Percentiles rank a stretch among this genome's conserved stretches.
Conservation (phyloP, 2,888 invertebrate genomes). For the Drosophila birchii region DNA sequence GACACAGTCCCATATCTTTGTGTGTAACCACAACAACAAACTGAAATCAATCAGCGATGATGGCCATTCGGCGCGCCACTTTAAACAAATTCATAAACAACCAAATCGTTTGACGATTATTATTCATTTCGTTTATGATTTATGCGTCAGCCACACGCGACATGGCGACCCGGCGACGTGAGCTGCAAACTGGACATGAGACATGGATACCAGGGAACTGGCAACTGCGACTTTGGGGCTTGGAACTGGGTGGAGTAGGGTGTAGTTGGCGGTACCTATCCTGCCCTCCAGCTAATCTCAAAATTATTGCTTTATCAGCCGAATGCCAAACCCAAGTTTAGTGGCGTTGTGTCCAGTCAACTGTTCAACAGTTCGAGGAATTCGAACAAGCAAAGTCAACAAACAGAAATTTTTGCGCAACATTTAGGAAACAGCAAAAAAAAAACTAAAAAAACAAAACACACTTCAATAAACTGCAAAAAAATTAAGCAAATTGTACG, state of each 20-base stretch:
- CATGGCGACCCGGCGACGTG: constrained; percentile 50
- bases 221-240: constrained; percentile 1
- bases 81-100: constrained; percentile 80
- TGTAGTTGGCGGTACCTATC: constrained; percentile 4
- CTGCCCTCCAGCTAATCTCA: constrained; percentile 29
- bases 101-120: constrained; percentile 75
- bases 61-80: constrained; percentile 69
- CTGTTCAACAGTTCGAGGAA: constrained; percentile 58
- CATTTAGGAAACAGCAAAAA: constrained; percentile 55
- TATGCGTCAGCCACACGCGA: constrained; percentile 78
- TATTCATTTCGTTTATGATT: constrained; percentile 60
- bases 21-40: constrained; percentile 27
- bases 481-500: constrained; percentile 55
- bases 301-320: constrained; percentile 55
- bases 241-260: background rate
- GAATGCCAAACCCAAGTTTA: constrained; percentile 39
- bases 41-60: constrained; percentile 71
- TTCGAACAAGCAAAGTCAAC: constrained; percentile 46
- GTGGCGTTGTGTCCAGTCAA: constrained; percentile 56
- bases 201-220: constrained; percentile 19
- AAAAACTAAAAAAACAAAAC: constrained; percentile 2
- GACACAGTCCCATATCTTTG: background rate
- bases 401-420: constrained; percentile 64
- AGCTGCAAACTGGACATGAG: constrained; percentile 42
- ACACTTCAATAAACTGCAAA: constrained; percentile 24